Evolutionary conservation across 2,113 vertebrate species (phyloP), one percentile per base, ranked within the genome.

Genomic region (Cyprinodon tularosa): DNA sequence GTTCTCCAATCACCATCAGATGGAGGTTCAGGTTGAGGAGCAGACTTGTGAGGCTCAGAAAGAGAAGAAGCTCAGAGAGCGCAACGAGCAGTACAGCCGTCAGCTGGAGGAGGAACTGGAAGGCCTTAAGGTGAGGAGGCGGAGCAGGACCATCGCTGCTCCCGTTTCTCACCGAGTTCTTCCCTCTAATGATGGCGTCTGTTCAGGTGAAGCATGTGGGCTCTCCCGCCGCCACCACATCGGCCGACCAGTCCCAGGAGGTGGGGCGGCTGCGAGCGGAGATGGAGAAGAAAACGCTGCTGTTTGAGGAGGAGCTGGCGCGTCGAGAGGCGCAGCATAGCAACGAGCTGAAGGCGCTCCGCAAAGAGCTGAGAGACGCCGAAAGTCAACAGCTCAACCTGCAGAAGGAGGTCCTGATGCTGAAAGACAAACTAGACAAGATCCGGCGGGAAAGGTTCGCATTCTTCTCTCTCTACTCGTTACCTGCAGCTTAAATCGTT

Each of bases 381-480:
- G 98, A 99, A 93, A 95, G 96, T 84, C 97, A 98, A 71, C 96
- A 98, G 14, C 96, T 99, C 71, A 92, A 95, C 68, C 95, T 99
- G 82, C 97, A 97, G 89, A 99, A 99, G 84, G 98, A 99, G 89
- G 96, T 98, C 79, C 94, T 98, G 93, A 89, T 99, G 91, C 95
- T 99, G 72, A 98, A 97, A 92, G 98, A 99, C 94, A 99, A 99
- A 89, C 92, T 98, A 85, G 98, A 99, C 83, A 99, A 99, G 93
- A 97, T 93, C 2, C 96, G 97, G 50, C 94, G 97, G 67, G 97
- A 99, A 92, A 97, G 96, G 98, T 98, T 57, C 20, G 50, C 2
- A 9, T 20, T 57, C 22, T 42, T n/a, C n/a, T 15, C 45, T 2
- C 10, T 22, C 3, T 15, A 0, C 39, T 15, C 13, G 3, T 9